These are phyloP conservation scores for Cottoperca gobio DNA, from an alignment of 2,797 vertebrate genomes.

Conservation along the genomic window DNA sequence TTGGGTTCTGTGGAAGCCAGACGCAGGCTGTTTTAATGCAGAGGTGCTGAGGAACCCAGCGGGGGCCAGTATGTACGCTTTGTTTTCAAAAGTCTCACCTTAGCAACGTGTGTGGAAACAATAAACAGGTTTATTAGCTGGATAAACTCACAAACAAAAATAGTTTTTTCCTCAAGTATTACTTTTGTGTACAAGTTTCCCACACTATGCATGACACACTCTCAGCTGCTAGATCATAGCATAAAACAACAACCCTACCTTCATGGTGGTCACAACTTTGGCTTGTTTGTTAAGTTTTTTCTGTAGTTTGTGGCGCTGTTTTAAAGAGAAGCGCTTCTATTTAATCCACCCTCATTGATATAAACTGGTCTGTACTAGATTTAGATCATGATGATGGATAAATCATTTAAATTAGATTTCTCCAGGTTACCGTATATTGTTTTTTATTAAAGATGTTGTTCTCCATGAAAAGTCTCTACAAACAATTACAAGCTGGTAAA, in stretches of 20 bases:
- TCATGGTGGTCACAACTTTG: background rate
- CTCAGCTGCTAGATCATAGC: background rate
- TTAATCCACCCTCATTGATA: background rate
- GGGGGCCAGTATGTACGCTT: conserved; percentile 36
- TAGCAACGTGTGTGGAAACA: conserved; percentile 35
- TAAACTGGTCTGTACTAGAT: too few species aligned
- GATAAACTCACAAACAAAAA: conserved; percentile 13
- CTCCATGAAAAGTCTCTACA: background rate
- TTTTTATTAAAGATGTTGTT: background rate
- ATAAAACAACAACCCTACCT: background rate
- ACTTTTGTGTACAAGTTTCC: conserved; percentile 3
- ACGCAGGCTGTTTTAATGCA: conserved; percentile 65
- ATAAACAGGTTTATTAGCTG: conserved; percentile 47
- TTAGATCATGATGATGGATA: background rate
- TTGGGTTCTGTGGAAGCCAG: conserved; percentile 69
- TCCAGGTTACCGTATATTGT: background rate
- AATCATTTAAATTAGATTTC: background rate
- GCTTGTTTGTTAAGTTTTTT: background rate
- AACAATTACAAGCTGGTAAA: background rate
- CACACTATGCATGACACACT: background rate
- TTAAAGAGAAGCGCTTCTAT: background rate
- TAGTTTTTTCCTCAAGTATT: background rate
- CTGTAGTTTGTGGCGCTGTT: background rate
- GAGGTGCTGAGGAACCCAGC: conserved; percentile 56
- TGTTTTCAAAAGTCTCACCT: conserved; percentile 60